phyloP scores from a whole-genome alignment of 2,888 invertebrate species.

The Cheilosia vulpina region DNA sequence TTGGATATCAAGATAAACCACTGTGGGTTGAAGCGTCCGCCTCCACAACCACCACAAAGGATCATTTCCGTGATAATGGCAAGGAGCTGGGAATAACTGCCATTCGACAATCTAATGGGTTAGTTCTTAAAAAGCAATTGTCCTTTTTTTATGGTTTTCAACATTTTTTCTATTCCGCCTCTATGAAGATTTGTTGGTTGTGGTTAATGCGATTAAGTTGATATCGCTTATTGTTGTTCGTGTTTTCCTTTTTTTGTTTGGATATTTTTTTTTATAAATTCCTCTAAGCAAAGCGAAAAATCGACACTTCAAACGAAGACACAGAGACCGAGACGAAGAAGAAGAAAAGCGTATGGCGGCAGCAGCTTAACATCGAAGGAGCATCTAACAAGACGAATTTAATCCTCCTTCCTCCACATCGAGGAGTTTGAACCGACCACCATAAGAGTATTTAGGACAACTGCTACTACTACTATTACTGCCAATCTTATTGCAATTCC shows the following conservation, averaged over 20 bases:
- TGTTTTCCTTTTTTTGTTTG: conserved; percentile 4
- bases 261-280: conserved; percentile 40
- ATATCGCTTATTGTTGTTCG: conserved; percentile 51
- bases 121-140: conserved; percentile 71
- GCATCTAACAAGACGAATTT: conserved; percentile 45
- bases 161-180: conserved; percentile 7
- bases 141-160: conserved; percentile 47
- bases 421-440: conserved; percentile 27
- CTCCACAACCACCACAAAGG: conserved; percentile 43
- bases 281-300: conserved; percentile 57
- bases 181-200: conserved; percentile 6
- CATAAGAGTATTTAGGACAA: conserved; percentile 40
- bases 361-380: conserved; percentile 31
- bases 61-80: conserved; percentile 66
- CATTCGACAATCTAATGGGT: conserved; percentile 71
- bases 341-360: neutral
- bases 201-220: conserved; percentile 67
- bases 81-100: conserved; percentile 62
- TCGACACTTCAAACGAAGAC: conserved; percentile 56
- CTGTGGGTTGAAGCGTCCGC: conserved; percentile 52
- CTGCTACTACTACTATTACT: conserved; percentile 14
- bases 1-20: conserved; percentile 58
- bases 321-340: conserved; percentile 15
- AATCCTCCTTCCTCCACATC: conserved; percentile 40
- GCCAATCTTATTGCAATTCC: conserved; percentile 56